phyloP scores from a whole-genome alignment of 2,888 invertebrate species.

The Troides aeacus region DNA sequence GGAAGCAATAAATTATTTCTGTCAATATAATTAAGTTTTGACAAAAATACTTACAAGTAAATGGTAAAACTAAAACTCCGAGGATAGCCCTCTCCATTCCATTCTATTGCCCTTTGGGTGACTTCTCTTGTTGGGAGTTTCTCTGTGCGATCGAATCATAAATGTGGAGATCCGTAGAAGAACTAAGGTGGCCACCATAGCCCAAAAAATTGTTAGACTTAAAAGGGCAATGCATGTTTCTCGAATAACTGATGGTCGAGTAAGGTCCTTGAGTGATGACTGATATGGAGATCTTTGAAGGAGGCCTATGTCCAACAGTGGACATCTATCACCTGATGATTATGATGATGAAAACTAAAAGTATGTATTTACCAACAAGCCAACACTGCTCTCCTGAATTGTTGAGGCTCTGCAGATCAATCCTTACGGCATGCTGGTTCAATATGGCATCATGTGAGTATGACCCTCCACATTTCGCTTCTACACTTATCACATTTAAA shows the following conservation, averaged over 20 bases:
- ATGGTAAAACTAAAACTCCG: background rate
- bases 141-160: no score
- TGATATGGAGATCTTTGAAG: no score
- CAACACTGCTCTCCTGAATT: conserved; percentile 62
- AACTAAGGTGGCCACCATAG: no score
- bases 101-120: no score
- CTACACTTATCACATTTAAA: conserved; percentile 59
- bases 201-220: no score
- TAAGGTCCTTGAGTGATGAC: no score
- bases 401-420: conserved; percentile 64
- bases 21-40: background rate
- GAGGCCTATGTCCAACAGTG: no score
- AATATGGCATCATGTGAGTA: conserved; percentile 61
- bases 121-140: no score
- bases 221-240: no score
- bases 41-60: background rate
- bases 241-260: no score
- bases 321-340: no score
- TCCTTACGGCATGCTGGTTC: conserved; percentile 57
- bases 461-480: conserved; percentile 60
- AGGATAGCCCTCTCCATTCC: background rate
- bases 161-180: no score
- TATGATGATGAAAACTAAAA: background rate
- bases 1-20: background rate
- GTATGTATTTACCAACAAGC: conserved; percentile 54